These are phyloP conservation scores for Caenorhabditis sp. DNA, from an alignment of 2,888 invertebrate species.

Conservation along the genomic window DNA sequence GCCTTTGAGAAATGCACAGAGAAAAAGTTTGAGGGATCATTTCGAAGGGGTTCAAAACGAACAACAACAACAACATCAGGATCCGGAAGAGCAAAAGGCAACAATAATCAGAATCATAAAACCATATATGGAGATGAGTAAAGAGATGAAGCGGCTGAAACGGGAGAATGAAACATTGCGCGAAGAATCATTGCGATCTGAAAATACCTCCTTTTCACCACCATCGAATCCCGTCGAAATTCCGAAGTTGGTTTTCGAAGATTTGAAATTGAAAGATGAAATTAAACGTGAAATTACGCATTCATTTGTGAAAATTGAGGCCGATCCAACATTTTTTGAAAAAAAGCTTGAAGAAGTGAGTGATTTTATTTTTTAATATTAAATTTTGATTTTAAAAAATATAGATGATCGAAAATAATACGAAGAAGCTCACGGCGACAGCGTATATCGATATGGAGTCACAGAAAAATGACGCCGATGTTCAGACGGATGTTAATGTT, in stretches of 20 bases:
- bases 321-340: slow-evolving; percentile 12
- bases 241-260: slow-evolving; percentile 5
- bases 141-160: slow-evolving; percentile 11
- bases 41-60: slow-evolving; percentile 1
- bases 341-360: background rate
- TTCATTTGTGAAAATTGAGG: slow-evolving; percentile 12
- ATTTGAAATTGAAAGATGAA: slow-evolving; percentile 6
- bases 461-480: slow-evolving; percentile 23
- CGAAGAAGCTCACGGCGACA: slow-evolving; percentile 18
- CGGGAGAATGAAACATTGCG: slow-evolving; percentile 6
- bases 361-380: background rate
- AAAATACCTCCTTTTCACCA: background rate
- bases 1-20: slow-evolving; percentile 3
- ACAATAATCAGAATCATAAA: slow-evolving; percentile 18
- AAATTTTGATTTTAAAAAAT: slow-evolving; percentile 14
- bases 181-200: slow-evolving; percentile 13
- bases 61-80: too few relatives aligned
- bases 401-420: background rate
- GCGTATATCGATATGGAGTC: slow-evolving; percentile 23
- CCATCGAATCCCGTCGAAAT: background rate
- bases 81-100: background rate
- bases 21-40: background rate
- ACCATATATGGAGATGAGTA: slow-evolving; percentile 9
- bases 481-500: slow-evolving; percentile 17
- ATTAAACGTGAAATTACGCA: background rate